Evolutionary conservation across 2,113 vertebrate genomes (phyloP).

Genomic region (Nothocercus nigrocapillus): DNA sequence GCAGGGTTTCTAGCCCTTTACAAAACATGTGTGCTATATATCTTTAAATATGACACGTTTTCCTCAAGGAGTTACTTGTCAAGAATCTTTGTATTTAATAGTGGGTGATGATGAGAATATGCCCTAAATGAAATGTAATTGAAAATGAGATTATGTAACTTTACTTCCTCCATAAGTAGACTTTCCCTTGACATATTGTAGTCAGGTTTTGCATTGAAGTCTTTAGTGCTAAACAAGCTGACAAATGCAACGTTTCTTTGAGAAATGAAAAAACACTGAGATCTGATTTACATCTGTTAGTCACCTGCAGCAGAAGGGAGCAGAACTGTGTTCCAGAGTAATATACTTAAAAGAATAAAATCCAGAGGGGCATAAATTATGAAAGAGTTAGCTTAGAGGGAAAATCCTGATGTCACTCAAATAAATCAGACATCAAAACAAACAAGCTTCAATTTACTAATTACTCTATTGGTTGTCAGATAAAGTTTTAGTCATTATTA

Average conservation of each 20-base stretch:
- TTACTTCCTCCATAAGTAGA: conserved; percentile 66
- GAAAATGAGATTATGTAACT: conserved; percentile 81
- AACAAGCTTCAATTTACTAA: conserved; percentile 58
- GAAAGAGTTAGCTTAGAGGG: background rate
- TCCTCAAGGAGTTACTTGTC: conserved; percentile 76
- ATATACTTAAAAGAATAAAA: conserved; percentile 18
- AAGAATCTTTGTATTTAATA: conserved; percentile 79
- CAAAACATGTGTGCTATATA: conserved; percentile 72
- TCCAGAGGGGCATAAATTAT: background rate
- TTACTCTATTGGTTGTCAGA: conserved; percentile 47
- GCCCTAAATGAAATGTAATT: conserved; percentile 78
- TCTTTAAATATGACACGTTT: conserved; percentile 79
- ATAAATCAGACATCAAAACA: conserved; percentile 49
- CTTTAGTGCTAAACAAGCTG: conserved; percentile 59
- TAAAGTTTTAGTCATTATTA: conserved; percentile 63
- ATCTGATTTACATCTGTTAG: conserved; percentile 49
- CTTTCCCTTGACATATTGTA: conserved; percentile 54
- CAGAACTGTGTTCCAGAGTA: conserved; percentile 13
- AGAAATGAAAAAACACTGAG: background rate
- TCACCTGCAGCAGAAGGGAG: conserved; percentile 30
- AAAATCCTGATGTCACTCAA: conserved; percentile 48
- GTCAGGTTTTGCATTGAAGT: conserved; percentile 51
- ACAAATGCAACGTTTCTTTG: conserved; percentile 49
- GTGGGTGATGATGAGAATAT: conserved; percentile 73
- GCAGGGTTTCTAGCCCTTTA: conserved; percentile 51